Base-by-base conservation (phyloP, 2,113 vertebrate genomes). In the Macquaria australasica region DNA sequence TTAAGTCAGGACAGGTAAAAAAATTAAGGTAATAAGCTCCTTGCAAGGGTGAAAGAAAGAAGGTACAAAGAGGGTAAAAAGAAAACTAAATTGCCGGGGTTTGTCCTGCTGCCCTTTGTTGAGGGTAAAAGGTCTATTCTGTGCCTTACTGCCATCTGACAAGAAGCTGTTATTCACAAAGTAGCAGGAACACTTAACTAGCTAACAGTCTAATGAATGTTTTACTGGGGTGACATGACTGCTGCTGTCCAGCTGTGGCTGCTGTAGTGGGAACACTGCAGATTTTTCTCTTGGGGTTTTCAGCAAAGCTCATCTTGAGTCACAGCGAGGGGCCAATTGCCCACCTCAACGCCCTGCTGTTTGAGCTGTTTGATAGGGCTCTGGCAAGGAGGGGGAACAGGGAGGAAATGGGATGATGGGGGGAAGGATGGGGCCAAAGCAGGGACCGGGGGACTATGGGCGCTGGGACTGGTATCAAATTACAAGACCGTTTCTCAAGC, bases 321-420 rank as follows among this genome's bases (percentile, higher is more conserved):
- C 91, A 87, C 92, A 87, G 90, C 31, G 6, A 86, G 93, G 77
- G 79, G 79, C 79, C 90, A 91, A 83, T 89, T 91, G 90, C 34
- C 88, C 80, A 79, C 83, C 86, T 86, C 80, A 82, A 39, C 59
- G 0, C 87, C 91, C 92, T 1, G 60, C 86, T 89, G 93, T 68
- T 92, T 75, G 72, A 82, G 88, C 64, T 91, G 78, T 90, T 87
- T 88, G 84, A 88, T 92, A 81, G 77, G 59, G 77, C 73, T 83
- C 78, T 80, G 73, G 60, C 15, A 58, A 74, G 68, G 53, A 59
- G 39, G 43, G 58, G 85, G 16, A 21, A 75, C 50, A 55, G 45
- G 68, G 88, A 91, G 88, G 89, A 88, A 93, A 92, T 87, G 81
- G 82, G 83, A 78, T 83, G 80, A 79, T n/a, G 63, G 63, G 41